Conservation (phyloP, 2,888 invertebrate genomes). For the Corythucha ciliata region DNA sequence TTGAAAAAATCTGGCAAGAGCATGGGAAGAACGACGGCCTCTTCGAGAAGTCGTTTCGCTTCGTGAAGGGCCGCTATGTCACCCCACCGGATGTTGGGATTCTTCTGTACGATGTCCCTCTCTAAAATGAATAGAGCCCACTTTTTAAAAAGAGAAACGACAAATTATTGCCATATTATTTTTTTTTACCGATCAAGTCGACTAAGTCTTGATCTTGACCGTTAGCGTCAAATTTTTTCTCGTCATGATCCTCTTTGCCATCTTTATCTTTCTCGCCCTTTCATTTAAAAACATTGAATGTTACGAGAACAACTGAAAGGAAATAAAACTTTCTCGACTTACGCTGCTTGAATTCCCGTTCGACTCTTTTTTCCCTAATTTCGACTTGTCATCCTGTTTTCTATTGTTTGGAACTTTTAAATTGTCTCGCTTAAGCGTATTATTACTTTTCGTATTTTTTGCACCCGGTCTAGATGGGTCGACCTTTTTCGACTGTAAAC, state of each 20-base stretch:
- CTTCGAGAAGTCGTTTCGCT: conserved; percentile 83
- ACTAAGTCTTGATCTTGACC: conserved; percentile 84
- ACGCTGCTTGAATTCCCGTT: too few relatives aligned
- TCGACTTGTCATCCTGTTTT: conserved; percentile 44
- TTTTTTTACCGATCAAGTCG: conserved; percentile 64
- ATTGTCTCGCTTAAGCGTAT: conserved; percentile 27
- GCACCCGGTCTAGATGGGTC: conserved; percentile 24
- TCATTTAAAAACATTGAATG: too few relatives aligned
- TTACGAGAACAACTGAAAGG: conserved; percentile 19
- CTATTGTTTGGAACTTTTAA: conserved; percentile 42
- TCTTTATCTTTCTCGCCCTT: conserved; percentile 41
- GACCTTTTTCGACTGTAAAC: conserved; percentile 19
- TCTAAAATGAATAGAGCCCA: conserved; percentile 45
- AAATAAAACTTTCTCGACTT: background rate
- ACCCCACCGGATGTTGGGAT: conserved; percentile 92
- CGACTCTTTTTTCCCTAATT: conserved; percentile 24
- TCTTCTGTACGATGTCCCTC: conserved; percentile 92
- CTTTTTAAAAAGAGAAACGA: background rate
- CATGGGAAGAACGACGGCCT: conserved; percentile 95
- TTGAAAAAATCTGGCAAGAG: conserved; percentile 98
- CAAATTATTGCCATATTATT: background rate
- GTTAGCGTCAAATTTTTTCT: conserved; percentile 74
- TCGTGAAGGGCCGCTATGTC: conserved; percentile 85
- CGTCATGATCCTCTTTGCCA: conserved; percentile 61
- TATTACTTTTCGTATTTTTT: conserved; percentile 30